phyloP scores from a whole-genome alignment of 2,888 invertebrate genomes.

The Chloroclystis v-ata region DNA sequence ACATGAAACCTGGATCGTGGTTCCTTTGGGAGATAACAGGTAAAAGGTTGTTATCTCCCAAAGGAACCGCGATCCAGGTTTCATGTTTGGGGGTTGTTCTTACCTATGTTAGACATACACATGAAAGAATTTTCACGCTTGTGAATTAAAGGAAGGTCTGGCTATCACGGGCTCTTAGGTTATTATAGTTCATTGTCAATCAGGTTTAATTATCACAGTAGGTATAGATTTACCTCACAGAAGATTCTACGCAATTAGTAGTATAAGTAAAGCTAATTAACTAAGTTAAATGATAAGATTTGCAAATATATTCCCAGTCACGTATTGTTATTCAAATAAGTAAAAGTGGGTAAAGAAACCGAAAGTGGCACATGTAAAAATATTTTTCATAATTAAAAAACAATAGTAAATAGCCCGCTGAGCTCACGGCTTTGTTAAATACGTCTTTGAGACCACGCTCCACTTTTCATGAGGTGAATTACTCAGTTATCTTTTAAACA shows the following conservation, averaged over 20 bases:
- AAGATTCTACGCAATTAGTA: not conserved
- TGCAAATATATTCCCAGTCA: not conserved
- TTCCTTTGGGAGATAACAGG: too few species aligned
- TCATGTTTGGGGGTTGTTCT: too few species aligned
- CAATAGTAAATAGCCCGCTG: not conserved
- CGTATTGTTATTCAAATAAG: slow-evolving; percentile 1
- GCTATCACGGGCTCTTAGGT: too few species aligned
- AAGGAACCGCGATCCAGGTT: too few species aligned
- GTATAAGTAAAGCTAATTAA: too few species aligned
- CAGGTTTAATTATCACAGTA: too few species aligned
- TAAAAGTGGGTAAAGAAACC: not conserved
- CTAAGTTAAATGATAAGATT: not conserved
- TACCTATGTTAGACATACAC: too few species aligned
- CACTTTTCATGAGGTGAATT: not conserved
- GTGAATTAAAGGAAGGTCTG: too few species aligned
- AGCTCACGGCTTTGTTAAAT: not conserved
- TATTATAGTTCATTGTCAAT: too few species aligned
- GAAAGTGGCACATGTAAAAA: not conserved
- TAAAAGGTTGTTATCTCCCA: too few species aligned
- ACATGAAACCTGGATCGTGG: too few species aligned
- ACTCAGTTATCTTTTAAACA: not conserved
- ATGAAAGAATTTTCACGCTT: too few species aligned
- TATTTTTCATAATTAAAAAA: not conserved
- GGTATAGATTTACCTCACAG: not conserved
- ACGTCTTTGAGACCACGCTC: not conserved